phyloP scores from a whole-genome alignment of 2,888 invertebrate species.

The Noctua comes region DNA sequence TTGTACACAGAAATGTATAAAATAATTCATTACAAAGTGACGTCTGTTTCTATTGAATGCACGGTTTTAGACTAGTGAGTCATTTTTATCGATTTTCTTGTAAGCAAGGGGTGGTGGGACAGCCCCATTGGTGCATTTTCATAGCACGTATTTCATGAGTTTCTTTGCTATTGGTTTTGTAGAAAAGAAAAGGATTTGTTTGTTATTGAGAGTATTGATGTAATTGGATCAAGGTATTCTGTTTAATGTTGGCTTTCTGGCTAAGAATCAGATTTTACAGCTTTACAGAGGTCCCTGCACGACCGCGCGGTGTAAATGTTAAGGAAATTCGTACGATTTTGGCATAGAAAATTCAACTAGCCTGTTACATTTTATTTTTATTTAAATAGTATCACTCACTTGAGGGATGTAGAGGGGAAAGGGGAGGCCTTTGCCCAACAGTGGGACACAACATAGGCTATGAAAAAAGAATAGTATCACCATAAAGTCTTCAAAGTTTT shows the following conservation, averaged over 20 bases:
- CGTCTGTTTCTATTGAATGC: conserved; percentile 40
- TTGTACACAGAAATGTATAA: background rate
- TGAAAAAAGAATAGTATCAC: no score
- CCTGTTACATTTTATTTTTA: background rate
- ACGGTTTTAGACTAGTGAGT: conserved; percentile 44
- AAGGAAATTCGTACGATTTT: background rate
- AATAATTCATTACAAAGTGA: conserved; percentile 1
- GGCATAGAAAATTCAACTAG: background rate
- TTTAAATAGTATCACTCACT: no score
- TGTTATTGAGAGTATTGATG: background rate
- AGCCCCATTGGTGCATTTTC: background rate
- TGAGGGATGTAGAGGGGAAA: no score
- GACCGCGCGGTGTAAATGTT: background rate
- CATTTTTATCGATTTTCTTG: conserved; percentile 49
- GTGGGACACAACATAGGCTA: no score
- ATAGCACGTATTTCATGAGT: background rate
- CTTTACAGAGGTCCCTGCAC: background rate
- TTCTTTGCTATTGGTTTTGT: background rate
- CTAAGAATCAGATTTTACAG: background rate
- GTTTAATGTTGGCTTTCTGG: background rate
- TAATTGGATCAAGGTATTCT: background rate
- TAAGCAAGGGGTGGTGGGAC: background rate
- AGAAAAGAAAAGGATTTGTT: background rate
- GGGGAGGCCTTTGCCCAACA: no score
- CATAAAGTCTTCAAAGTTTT: no score